A percentile compares a stretch with the other conserved stretches of the same genome.
phyloP scores from a whole-genome alignment of 37 sponge, comb jelly and placozoan species.

The Chondrosia reniformis region DNA sequence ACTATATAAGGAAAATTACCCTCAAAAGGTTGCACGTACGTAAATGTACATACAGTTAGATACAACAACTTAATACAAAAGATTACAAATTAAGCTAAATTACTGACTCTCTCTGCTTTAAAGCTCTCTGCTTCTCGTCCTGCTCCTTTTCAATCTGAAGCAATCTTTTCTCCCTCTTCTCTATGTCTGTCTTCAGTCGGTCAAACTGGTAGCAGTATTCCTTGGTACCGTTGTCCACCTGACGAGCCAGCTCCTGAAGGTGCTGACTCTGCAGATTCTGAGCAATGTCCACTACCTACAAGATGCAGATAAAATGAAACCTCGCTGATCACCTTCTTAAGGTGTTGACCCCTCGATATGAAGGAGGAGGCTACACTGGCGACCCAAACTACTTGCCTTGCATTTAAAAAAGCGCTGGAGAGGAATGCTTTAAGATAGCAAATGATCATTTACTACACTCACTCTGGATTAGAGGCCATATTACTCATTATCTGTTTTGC shows the following conservation, averaged over 20 bases:
- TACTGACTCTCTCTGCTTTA: constrained; percentile 68
- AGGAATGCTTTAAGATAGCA: too few relatives aligned
- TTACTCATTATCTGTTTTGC: too few relatives aligned
- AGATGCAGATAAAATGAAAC: too few relatives aligned
- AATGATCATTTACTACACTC: too few relatives aligned
- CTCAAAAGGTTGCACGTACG: background rate
- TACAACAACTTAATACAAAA: too few relatives aligned
- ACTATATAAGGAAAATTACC: constrained; percentile 10
- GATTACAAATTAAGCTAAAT: background rate
- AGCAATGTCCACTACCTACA: background rate
- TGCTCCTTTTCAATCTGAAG: constrained; percentile 54
- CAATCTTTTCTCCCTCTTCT: constrained; percentile 23
- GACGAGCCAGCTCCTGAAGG: constrained; percentile 32
- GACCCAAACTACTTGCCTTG: too few relatives aligned
- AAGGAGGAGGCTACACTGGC: too few relatives aligned
- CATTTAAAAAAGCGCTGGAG: too few relatives aligned
- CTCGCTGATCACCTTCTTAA: too few relatives aligned
- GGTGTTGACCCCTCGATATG: too few relatives aligned
- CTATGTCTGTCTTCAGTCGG: constrained; percentile 17
- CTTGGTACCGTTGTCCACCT: constrained; percentile 39
- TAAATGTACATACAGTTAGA: background rate
- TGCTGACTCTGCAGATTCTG: constrained; percentile 29
- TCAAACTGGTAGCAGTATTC: constrained; percentile 24
- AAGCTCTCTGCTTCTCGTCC: constrained; percentile 33
- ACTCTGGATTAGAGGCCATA: too few relatives aligned